Evolutionary conservation across 2,113 vertebrate species (phyloP), one percentile per base, ranked within the genome.

Genomic region (Romanogobio albipinnatus): DNA sequence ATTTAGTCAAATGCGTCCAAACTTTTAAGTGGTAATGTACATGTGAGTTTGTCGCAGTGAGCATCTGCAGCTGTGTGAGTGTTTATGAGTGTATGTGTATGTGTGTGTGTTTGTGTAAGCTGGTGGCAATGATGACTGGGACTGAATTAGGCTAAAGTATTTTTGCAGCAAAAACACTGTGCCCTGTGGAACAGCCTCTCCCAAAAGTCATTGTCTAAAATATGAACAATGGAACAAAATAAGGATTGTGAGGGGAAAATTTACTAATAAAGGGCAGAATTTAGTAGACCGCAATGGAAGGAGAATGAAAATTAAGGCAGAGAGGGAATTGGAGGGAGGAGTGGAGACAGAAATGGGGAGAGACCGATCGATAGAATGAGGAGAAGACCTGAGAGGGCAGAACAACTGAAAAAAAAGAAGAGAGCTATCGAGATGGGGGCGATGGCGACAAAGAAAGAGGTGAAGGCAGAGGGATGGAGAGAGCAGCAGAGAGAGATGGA

Each of bases 391-490:
- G 47, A 68, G 43, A 53, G 62, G 17, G 62, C 58, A 24, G 39
- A 81, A 58, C 3, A 36, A 43, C 51, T n/a, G 53, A 39, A 76
- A 45, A 70, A 19, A 39, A 22, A 24, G 13, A 80, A 10, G 7
- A 64, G 77, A 80, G 43, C 56, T n/a, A 47, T 78, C 10, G 53
- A 58, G 53, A 77, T 58, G 33, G 7, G 51, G 61, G 11, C 5
- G 61, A 70, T 39, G 66, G 19, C 4, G 80, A 71, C 80, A 39
- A 39, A 71, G 49, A 71, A 71, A 56, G 64, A 82, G 80, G 66
- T 71, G 22, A 71, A 53, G 29, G 43, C 17, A 70, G 64, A 82
- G 49, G 29, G 80, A 71, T 49, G 43, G 61, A 61, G 76, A 49
- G 58, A 79, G 22, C 7, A n/a, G 53, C 29, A 36, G 53, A 78